A percentile compares a stretch with the other conserved stretches of the same genome.
Evolutionary conservation across 2,888 invertebrate genomes (phyloP).

Genomic region (Ormyrus thymus): DNA sequence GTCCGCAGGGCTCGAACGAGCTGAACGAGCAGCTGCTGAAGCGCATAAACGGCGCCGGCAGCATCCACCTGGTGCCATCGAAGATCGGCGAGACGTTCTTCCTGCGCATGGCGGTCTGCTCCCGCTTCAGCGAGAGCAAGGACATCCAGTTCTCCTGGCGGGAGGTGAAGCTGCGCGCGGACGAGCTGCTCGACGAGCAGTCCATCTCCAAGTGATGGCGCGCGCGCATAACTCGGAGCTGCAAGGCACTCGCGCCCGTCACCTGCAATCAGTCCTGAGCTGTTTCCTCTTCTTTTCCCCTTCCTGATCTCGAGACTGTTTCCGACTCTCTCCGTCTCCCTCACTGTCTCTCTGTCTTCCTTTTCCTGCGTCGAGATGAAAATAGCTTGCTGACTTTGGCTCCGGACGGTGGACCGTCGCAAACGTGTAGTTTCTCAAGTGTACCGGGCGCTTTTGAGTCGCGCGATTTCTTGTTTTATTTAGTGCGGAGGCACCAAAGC

Average conservation of each 20-base stretch:
- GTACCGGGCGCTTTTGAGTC: not conserved
- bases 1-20: conserved; percentile 83
- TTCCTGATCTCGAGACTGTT: conserved; percentile 23
- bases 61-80: conserved; percentile 94
- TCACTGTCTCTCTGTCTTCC: conserved; percentile 1
- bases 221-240: conserved; percentile 71
- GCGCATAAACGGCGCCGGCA: conserved; percentile 90
- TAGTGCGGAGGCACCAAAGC: too few relatives aligned
- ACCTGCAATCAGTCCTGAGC: conserved; percentile 72
- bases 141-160: conserved; percentile 93
- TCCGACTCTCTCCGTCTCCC: not conserved
- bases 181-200: conserved; percentile 79
- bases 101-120: conserved; percentile 92
- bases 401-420: not conserved
- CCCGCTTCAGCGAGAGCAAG: conserved; percentile 85
- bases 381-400: not conserved
- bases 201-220: conserved; percentile 74
- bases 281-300: not conserved
- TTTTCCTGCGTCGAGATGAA: not conserved
- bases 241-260: conserved; percentile 67
- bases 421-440: conserved; percentile 40
- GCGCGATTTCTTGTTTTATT: too few relatives aligned
- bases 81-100: conserved; percentile 90
- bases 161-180: conserved; percentile 86
- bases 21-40: conserved; percentile 88